Evolutionary conservation across 2,113 vertebrate species (phyloP).

Genomic region (Hydropotes inermis): DNA sequence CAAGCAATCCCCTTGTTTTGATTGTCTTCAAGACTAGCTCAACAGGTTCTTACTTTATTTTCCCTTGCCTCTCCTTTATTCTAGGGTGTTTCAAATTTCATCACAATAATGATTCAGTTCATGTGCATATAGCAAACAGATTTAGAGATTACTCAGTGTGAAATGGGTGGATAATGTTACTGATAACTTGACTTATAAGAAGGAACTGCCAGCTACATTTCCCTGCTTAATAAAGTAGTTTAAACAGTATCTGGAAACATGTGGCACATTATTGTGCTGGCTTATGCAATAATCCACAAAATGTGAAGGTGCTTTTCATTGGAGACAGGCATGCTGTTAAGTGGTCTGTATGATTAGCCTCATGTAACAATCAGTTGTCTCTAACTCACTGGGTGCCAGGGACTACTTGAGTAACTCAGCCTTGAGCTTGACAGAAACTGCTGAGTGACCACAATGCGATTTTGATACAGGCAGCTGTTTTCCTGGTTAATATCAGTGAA

Average conservation of each 20-base stretch:
- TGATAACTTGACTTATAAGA: slow-evolving; percentile 81
- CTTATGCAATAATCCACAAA: slow-evolving; percentile 76
- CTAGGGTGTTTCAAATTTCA: slow-evolving; percentile 81
- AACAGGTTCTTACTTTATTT: slow-evolving; percentile 79
- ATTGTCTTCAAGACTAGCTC: slow-evolving; percentile 66
- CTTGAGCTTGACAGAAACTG: slow-evolving; percentile 73
- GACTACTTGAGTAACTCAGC: slow-evolving; percentile 75
- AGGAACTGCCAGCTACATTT: slow-evolving; percentile 76
- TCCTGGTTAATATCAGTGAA: slow-evolving; percentile 74
- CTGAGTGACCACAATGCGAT: slow-evolving; percentile 76
- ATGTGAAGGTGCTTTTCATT: slow-evolving; percentile 78
- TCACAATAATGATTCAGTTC: slow-evolving; percentile 83
- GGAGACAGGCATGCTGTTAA: slow-evolving; percentile 76
- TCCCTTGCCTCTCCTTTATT: slow-evolving; percentile 72
- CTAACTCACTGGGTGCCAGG: slow-evolving; percentile 72
- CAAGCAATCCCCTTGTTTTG: slow-evolving; percentile 70
- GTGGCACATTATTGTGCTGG: slow-evolving; percentile 73
- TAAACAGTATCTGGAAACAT: slow-evolving; percentile 79
- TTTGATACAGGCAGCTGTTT: slow-evolving; percentile 75
- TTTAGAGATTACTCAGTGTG: slow-evolving; percentile 75
- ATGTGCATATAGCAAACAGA: slow-evolving; percentile 81
- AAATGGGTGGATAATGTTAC: slow-evolving; percentile 79
- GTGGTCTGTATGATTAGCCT: slow-evolving; percentile 78
- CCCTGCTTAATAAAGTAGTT: slow-evolving; percentile 79
- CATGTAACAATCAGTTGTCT: slow-evolving; percentile 76